Conservation (phyloP, 2,888 invertebrate species). For the Holacanthella duospinosa region DNA sequence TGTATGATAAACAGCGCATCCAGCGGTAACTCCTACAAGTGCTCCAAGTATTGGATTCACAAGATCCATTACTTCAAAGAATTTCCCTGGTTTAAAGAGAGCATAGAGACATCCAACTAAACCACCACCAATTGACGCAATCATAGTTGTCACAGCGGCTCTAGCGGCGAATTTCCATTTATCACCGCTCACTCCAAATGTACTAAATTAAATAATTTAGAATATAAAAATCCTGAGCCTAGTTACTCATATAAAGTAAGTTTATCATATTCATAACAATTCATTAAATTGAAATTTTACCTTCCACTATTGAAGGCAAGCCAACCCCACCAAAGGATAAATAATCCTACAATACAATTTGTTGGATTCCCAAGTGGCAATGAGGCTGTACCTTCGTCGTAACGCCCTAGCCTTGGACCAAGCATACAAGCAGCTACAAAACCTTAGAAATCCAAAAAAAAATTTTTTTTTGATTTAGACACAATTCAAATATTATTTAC, state of each 20-base stretch:
- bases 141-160: constrained; percentile 41
- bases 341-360: constrained; percentile 42
- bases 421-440: constrained; percentile 37
- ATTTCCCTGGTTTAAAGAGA: constrained; percentile 38
- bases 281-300: no score
- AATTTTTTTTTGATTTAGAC: no score
- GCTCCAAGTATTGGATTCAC: constrained; percentile 45
- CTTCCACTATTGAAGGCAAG: constrained; percentile 43
- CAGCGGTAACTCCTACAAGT: constrained; percentile 41
- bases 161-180: constrained; percentile 45
- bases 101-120: constrained; percentile 39
- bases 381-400: constrained; percentile 39
- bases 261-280: neutral
- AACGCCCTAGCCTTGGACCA: constrained; percentile 40
- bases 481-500: no score
- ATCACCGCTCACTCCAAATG: constrained; percentile 44
- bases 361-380: constrained; percentile 41
- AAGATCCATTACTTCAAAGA: constrained; percentile 41
- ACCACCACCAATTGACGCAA: constrained; percentile 43
- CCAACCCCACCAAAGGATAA: constrained; percentile 47
- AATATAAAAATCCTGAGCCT: constrained; percentile 19
- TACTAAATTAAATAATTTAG: constrained; percentile 37
- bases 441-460: no score
- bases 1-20: constrained; percentile 41
- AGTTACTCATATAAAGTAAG: neutral